A percentile compares a stretch with the other conserved stretches of the same genome.
Conservation (phyloP, 1,140 invertebrate genomes). For the Zaprionus davidi region DNA sequence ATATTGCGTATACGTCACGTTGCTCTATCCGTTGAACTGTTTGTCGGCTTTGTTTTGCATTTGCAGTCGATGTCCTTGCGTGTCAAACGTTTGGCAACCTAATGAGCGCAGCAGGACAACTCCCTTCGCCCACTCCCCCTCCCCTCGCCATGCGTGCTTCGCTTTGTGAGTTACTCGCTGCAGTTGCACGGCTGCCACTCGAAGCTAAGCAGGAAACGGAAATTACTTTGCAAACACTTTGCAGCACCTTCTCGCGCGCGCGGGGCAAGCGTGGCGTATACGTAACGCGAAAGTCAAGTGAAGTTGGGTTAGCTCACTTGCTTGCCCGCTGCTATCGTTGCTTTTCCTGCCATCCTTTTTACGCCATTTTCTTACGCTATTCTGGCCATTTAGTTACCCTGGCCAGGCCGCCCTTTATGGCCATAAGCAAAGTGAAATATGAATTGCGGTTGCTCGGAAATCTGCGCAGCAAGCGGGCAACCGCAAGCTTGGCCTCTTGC, state of each 20-base stretch:
- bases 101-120: conserved; percentile 55
- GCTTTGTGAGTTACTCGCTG: background rate
- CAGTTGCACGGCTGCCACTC: conserved; percentile 59
- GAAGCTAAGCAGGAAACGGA: conserved; percentile 78
- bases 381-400: conserved; percentile 53
- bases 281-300: conserved; percentile 61
- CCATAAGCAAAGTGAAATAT: conserved; percentile 78
- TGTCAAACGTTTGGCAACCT: conserved; percentile 58
- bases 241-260: conserved; percentile 55
- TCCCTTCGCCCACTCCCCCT: background rate
- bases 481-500: conserved; percentile 27
- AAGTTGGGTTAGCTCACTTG: conserved; percentile 38
- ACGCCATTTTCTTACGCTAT: conserved; percentile 73
- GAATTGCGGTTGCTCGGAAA: conserved; percentile 78
- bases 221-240: conserved; percentile 83
- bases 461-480: conserved; percentile 51
- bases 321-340: background rate
- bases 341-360: conserved; percentile 46
- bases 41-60: conserved; percentile 56
- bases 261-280: conserved; percentile 54
- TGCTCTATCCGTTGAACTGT: no score
- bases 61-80: conserved; percentile 23
- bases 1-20: conserved; percentile 47
- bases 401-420: conserved; percentile 60
- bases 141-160: background rate